Evolutionary conservation across 2,888 invertebrate genomes (phyloP), one percentile per base, ranked within the genome.

Genomic region (Agrochola litura): DNA sequence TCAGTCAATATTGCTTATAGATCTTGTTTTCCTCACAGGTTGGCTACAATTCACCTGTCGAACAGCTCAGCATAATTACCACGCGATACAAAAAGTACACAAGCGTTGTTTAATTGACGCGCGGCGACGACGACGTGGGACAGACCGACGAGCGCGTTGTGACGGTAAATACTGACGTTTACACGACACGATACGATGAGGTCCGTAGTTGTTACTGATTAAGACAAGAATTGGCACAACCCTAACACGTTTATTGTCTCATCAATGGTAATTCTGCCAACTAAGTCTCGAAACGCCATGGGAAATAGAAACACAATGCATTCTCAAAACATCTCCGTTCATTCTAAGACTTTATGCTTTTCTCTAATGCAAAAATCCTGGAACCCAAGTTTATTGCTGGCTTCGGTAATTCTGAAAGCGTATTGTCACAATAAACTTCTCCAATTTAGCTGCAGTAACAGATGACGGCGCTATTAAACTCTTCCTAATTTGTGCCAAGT

Each of bases 81-180:
- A 22, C 16, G 65, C 65, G 63, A 73, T 77, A 82, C 70, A 79
- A 85, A 77, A 83, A 83, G 74, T 74, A 80, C 81, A 85, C 74
- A 81, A 74, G 77, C 71, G 54, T 63, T 56, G 77, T 77, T 68
- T 87, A 85, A 76, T 81, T 82, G 83, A 77, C 73, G 69, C 68
- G 73, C 10, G 52, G 73, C 10, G 52, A 30, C n/a, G 37, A 43
- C 68, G 82, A 79, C 66, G 66, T 65, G 74, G 14, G n/a, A 8
- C 37, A 4, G 25, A 30, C 72, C 71, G 63, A 79, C 81, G 66
- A 71, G 52, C 54, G 49, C 61, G 41, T 43, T 43, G 43, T 12
- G 43, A 12, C 37, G 37, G 37, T 37, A 3, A 5, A 37, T 5
- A 37, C 37, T 37, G 37, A 37, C 43, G 10, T 43, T 43, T 43